Conservation (phyloP, 2,888 invertebrate species). For the Leptothorax acervorum region DNA sequence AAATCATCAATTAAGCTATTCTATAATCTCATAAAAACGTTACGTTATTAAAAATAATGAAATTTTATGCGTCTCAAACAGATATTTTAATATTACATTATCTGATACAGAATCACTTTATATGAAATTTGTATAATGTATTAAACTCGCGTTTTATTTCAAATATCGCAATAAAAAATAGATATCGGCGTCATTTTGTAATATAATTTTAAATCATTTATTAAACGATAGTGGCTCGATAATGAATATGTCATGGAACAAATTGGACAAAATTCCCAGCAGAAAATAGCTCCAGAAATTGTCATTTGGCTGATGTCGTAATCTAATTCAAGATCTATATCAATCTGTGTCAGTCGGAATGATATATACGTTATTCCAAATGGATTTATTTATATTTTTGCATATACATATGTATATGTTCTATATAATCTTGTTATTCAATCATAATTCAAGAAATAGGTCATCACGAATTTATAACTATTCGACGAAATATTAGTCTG, state of each 20-base stretch:
- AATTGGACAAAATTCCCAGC: background rate
- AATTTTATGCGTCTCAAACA: background rate
- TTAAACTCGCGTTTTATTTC: background rate
- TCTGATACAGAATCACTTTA: background rate
- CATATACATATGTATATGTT: background rate
- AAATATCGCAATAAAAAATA: background rate
- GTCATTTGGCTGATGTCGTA: background rate
- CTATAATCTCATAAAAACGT: background rate
- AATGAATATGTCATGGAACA: background rate
- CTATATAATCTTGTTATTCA: background rate
- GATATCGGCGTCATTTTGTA: background rate
- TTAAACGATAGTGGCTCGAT: background rate
- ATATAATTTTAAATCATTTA: background rate
- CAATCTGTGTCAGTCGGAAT: background rate
- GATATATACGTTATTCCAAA: background rate
- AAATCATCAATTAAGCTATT: background rate
- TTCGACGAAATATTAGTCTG: background rate
- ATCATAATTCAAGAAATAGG: background rate
- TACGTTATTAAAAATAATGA: background rate
- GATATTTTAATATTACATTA: background rate
- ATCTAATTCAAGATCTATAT: background rate
- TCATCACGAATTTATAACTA: background rate
- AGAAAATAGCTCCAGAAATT: background rate
- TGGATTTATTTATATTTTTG: background rate
- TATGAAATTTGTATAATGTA: background rate